A percentile compares a stretch with the other conserved stretches of the same genome.
Conservation (phyloP, 2,888 invertebrate species). For the Sesia bembeciformis region DNA sequence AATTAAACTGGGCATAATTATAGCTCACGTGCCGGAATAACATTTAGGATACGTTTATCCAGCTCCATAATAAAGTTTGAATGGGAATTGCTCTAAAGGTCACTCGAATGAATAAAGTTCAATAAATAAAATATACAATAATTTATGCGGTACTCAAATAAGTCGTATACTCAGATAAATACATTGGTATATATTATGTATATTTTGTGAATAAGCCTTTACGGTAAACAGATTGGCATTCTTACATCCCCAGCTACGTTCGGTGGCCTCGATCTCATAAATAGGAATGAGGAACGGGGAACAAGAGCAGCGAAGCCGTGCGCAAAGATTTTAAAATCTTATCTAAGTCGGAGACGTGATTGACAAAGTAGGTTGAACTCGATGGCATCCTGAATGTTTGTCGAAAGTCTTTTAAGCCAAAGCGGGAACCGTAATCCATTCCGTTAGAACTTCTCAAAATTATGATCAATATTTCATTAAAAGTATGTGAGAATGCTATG, state of each 20-base stretch:
- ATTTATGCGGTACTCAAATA: too few species aligned
- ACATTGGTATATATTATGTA: background rate
- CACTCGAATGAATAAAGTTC: too few species aligned
- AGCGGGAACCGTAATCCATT: background rate
- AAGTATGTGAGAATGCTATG: too few species aligned
- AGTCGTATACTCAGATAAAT: too few species aligned
- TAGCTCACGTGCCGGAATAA: too few species aligned
- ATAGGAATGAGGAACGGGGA: conserved; percentile 37
- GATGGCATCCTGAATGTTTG: background rate
- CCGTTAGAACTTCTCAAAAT: too few species aligned
- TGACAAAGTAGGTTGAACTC: conserved; percentile 26
- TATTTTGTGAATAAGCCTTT: background rate
- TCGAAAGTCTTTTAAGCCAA: background rate
- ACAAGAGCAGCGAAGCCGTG: conserved; percentile 15
- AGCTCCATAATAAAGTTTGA: too few species aligned
- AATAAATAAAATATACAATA: too few species aligned
- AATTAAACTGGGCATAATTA: too few species aligned
- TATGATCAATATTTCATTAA: too few species aligned
- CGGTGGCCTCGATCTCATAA: conserved; percentile 36
- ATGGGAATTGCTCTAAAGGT: too few species aligned
- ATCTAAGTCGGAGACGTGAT: conserved; percentile 36
- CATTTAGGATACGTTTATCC: too few species aligned
- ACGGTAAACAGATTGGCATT: background rate
- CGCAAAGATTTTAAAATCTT: conserved; percentile 43
- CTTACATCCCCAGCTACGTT: background rate